Evolutionary conservation across 2,888 invertebrate genomes (phyloP), one percentile per base, ranked within the genome.

Genomic region (Drosophila lacicola): DNA sequence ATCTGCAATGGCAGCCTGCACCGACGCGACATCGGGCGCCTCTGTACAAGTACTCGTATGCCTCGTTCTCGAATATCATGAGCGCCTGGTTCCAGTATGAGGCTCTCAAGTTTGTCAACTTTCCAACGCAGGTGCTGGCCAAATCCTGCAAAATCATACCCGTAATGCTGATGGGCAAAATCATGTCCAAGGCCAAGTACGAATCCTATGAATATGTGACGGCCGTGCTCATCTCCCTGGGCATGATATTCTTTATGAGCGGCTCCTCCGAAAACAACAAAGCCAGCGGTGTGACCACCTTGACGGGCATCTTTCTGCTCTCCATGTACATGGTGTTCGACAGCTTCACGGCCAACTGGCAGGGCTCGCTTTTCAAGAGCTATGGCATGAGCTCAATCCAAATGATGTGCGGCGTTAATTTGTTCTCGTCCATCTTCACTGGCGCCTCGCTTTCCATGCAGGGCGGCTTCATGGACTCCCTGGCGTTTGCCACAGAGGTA

Each of bases 31-130:
- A 97, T 88, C 95, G 95, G 25, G 96, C 97, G 57, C 99, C 99
- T 0, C 93, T 98, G 11, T 98, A 98, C 93, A 97, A 98, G 93
- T 99, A 98, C 93, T 96, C 97, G 0, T 99, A 96, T 93, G 98
- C 98, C 90, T 98, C 99, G 4, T 95, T 99, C 88, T 98, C 98
- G 14, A 99, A 99, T 92, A 97, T 99, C 75, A 95, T 99, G 94
- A 98, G 98, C 91, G 98, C 98, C 50, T 99, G 99, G 99, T 99
- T 98, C 93, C 99, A 99, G 93, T 99, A 99, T 92, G 99, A 99
- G 93, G 99, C 99, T 21, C 94, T 99, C 47, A 99, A 99, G 92
- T 99, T 96, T 92, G 98, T 99, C 88, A 98, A 97, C 90, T 99
- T 99, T 92, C 99, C 99, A 2, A 98, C 98, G 50, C 99, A 99